A percentile compares a stretch with the other conserved stretches of the same genome.
Conservation (phyloP, 2,888 invertebrate genomes). For the Tigriopus californicus region DNA sequence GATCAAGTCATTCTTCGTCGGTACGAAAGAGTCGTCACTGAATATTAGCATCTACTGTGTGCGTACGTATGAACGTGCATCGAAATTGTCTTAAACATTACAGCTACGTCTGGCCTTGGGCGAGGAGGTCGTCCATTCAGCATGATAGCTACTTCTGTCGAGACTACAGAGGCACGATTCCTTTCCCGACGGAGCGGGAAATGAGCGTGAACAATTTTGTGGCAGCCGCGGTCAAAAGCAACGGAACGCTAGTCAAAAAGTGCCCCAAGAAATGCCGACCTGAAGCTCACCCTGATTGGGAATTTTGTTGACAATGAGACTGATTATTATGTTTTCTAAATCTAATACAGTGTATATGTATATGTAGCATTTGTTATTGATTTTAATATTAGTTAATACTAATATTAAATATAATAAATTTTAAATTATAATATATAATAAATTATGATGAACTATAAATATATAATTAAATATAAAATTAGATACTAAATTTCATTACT, state of each 20-base stretch:
- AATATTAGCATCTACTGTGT: no score
- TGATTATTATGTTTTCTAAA: no score
- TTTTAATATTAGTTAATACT: no score
- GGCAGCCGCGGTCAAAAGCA: background rate
- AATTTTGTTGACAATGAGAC: conserved; percentile 9
- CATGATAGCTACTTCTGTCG: conserved; percentile 17
- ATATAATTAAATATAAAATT: no score
- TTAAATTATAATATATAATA: no score
- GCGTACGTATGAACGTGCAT: no score
- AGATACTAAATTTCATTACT: no score
- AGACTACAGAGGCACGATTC: background rate
- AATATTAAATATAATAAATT: no score
- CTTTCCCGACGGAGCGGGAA: conserved; percentile 13
- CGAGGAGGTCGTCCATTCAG: background rate
- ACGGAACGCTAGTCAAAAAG: background rate
- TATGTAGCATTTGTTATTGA: no score
- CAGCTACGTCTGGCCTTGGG: conserved; percentile 6
- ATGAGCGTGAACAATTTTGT: conserved; percentile 9
- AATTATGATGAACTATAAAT: no score
- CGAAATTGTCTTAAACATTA: no score
- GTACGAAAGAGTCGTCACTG: background rate
- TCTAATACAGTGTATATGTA: no score
- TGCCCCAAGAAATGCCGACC: conserved; percentile 16
- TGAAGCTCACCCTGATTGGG: conserved; percentile 13
- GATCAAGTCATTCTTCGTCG: conserved; percentile 4